Conservation (phyloP, 1,140 invertebrate species). For the Ooceraea biroi region DNA sequence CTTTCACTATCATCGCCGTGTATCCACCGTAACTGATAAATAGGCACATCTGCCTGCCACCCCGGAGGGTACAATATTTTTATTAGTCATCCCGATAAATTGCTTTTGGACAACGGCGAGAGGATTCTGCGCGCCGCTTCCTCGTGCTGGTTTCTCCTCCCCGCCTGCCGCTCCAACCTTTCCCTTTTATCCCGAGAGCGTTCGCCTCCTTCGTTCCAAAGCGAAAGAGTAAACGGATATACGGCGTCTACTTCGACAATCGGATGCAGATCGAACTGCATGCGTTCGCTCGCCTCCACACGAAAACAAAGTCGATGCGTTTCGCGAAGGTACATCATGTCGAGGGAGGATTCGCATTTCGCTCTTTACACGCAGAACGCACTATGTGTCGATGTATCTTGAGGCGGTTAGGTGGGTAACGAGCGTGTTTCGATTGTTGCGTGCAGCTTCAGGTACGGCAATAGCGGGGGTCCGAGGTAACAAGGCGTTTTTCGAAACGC, state of each 20-base stretch:
- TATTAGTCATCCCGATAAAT: constrained; percentile 79
- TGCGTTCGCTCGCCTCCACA: not conserved
- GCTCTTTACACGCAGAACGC: too few species aligned
- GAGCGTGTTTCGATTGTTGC: constrained; percentile 18
- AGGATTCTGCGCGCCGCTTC: constrained; percentile 52
- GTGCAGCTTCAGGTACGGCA: not conserved
- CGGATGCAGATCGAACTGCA: constrained; percentile 23
- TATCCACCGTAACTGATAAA: constrained; percentile 33
- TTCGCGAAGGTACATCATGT: not conserved
- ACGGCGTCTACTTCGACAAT: constrained; percentile 17
- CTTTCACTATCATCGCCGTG: constrained; percentile 14
- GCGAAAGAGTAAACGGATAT: constrained; percentile 3
- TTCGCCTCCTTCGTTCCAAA: not conserved
- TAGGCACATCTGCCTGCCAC: constrained; percentile 20
- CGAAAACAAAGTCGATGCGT: not conserved
- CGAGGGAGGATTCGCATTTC: not conserved
- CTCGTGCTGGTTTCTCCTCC: not conserved
- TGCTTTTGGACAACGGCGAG: constrained; percentile 66
- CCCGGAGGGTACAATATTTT: constrained; percentile 76
- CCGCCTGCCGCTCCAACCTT: not conserved
- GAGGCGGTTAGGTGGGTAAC: constrained; percentile 1
- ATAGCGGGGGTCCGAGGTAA: constrained; percentile 2
- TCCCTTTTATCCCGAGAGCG: not conserved
- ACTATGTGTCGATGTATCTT: too few species aligned
- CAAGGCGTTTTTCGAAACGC: constrained; percentile 20